These are phyloP conservation scores for Meleagris gallopavo DNA, from an alignment of 2,113 vertebrate genomes.

Conservation along the genomic window DNA sequence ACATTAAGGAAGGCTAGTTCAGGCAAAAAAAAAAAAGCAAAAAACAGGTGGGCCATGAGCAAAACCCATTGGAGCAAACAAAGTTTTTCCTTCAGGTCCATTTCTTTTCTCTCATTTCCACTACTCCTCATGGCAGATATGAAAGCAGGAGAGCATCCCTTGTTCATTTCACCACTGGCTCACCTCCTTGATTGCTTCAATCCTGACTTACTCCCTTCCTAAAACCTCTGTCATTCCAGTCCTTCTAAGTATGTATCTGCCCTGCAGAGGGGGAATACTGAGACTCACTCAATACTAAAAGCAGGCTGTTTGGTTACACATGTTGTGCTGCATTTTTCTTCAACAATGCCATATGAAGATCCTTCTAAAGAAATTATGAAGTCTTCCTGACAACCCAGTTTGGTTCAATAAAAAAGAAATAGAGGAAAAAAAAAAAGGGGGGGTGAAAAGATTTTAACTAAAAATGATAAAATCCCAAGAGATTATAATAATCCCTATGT, in stretches of 20 bases:
- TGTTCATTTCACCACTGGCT: not conserved
- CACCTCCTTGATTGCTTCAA: not conserved
- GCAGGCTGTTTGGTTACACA: not conserved
- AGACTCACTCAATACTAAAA: not conserved
- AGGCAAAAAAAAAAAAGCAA: not conserved
- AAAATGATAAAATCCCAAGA: not conserved
- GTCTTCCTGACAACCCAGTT: not conserved
- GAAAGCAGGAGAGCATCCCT: not conserved
- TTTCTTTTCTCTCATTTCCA: not conserved
- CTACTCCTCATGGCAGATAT: not conserved
- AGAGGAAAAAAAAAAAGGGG: not conserved
- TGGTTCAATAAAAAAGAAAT: not conserved
- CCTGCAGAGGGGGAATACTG: not conserved
- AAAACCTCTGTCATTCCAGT: not conserved
- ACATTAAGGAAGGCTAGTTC: not conserved
- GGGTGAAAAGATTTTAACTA: not conserved
- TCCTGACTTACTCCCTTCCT: not conserved
- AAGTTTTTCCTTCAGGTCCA: not conserved
- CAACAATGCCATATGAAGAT: not conserved
- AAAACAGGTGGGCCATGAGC: not conserved
- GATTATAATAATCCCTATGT: not conserved
- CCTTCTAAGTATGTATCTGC: not conserved
- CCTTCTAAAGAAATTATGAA: not conserved
- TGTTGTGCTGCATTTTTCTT: fast-evolving
- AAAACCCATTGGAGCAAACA: not conserved